Evolutionary conservation across 2,888 invertebrate species (phyloP).

Genomic region (Sepioteuthis lessoniana): DNA sequence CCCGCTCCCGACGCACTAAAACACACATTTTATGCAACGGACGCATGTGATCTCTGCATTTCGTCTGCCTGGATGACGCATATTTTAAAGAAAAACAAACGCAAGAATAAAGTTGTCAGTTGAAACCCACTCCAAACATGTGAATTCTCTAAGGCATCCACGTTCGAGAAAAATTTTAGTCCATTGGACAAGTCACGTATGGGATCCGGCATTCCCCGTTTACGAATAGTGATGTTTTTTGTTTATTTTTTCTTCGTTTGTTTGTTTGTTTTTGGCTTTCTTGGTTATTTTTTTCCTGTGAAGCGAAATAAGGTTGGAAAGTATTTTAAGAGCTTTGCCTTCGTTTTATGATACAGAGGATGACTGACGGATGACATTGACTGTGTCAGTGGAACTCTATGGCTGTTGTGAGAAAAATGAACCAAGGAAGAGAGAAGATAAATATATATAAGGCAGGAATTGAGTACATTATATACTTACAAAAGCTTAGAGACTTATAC

Average conservation of each 20-base stretch:
- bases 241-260: too few species aligned
- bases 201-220: neutral
- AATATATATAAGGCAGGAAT: too few species aligned
- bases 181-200: neutral
- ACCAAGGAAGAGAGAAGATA: too few species aligned
- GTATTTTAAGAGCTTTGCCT: neutral
- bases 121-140: neutral
- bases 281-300: neutral
- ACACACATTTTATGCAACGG: neutral
- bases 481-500: too few species aligned
- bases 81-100: neutral
- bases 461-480: too few species aligned
- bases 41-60: neutral
- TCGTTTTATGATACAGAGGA: neutral
- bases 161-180: neutral
- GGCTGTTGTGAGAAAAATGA: too few species aligned
- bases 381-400: neutral
- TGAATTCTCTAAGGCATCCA: neutral
- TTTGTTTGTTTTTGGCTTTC: too few species aligned
- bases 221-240: neutral
- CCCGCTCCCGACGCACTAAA: neutral
- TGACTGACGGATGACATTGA: neutral
- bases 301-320: neutral
- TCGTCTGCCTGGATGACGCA: neutral
- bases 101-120: neutral